Evolutionary conservation across 2,888 invertebrate species (phyloP).

Genomic region (Girardia tigrina): DNA sequence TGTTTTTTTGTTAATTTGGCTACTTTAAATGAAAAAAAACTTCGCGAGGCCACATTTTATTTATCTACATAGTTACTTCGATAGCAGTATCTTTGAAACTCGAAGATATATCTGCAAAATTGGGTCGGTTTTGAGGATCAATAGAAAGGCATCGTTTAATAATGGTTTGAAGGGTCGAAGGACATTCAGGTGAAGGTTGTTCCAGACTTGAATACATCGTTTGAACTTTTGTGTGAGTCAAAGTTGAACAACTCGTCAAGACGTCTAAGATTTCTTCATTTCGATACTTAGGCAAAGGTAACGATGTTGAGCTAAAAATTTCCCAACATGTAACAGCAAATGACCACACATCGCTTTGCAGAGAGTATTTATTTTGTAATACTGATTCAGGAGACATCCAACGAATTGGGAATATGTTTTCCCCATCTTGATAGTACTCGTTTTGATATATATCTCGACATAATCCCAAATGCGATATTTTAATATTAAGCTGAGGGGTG

Average conservation of each 20-base stretch:
- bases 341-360: conserved; percentile 86
- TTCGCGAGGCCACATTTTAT: background rate
- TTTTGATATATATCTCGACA: conserved; percentile 71
- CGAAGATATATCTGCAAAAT: conserved; percentile 28
- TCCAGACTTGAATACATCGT: conserved; percentile 13
- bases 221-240: background rate
- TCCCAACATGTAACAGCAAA: conserved; percentile 86
- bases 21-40: background rate
- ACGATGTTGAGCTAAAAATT: conserved; percentile 68
- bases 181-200: conserved; percentile 15
- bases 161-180: background rate
- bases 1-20: background rate
- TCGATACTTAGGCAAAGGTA: conserved; percentile 17
- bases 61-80: background rate
- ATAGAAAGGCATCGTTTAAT: conserved; percentile 24
- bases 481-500: conserved; percentile 64
- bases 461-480: conserved; percentile 67
- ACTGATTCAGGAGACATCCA: conserved; percentile 94
- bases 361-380: conserved; percentile 77
- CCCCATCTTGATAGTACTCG: conserved; percentile 72
- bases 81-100: conserved; percentile 8
- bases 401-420: conserved; percentile 65
- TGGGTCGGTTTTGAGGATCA: conserved; percentile 30
- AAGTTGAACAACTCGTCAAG: background rate
- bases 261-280: conserved; percentile 24